Percentiles rank a stretch among this genome's conserved stretches.
phyloP scores from a whole-genome alignment of 2,888 invertebrate genomes.

The Clistopyga incitator region DNA sequence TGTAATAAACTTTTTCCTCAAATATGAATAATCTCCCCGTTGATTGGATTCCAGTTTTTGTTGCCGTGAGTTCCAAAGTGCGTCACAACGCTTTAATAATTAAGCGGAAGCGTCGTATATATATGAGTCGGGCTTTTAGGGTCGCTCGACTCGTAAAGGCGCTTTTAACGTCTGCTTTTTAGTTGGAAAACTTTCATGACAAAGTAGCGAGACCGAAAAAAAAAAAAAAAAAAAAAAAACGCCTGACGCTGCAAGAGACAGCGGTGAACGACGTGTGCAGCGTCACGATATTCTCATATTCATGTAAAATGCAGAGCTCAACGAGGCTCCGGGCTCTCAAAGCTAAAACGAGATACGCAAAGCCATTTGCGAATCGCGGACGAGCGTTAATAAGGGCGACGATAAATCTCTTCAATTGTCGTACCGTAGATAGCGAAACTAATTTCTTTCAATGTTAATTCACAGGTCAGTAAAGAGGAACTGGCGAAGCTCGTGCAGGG shows the following conservation, averaged over 20 bases:
- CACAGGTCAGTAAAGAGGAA: constrained; percentile 96
- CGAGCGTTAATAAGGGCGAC: constrained; percentile 2
- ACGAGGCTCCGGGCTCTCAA: constrained; percentile 17
- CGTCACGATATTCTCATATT: constrained; percentile 43
- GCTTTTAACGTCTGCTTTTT: not conserved
- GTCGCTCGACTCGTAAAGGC: not conserved
- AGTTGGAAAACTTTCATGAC: not conserved
- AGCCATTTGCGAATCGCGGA: constrained; percentile 3
- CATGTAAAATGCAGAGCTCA: constrained; percentile 33
- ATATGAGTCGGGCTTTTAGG: not conserved
- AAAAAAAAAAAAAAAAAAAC: no score
- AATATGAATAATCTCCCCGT: no score
- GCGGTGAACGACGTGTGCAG: not conserved
- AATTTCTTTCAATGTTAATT: constrained; percentile 26
- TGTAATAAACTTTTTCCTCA: no score
- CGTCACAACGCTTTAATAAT: not conserved
- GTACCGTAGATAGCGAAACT: not conserved
- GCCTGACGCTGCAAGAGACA: constrained; percentile 37
- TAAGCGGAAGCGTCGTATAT: not conserved
- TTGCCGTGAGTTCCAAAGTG: no score
- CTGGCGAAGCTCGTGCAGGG: constrained; percentile 95
- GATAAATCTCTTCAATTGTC: constrained; percentile 1
- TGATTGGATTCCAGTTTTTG: no score
- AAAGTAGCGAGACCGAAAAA: constrained; percentile 5
- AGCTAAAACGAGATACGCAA: constrained; percentile 1